Evolutionary conservation across 2,113 vertebrate genomes (phyloP), one percentile per base, ranked within the genome.

Genomic region (Rhabdornis inornatus): DNA sequence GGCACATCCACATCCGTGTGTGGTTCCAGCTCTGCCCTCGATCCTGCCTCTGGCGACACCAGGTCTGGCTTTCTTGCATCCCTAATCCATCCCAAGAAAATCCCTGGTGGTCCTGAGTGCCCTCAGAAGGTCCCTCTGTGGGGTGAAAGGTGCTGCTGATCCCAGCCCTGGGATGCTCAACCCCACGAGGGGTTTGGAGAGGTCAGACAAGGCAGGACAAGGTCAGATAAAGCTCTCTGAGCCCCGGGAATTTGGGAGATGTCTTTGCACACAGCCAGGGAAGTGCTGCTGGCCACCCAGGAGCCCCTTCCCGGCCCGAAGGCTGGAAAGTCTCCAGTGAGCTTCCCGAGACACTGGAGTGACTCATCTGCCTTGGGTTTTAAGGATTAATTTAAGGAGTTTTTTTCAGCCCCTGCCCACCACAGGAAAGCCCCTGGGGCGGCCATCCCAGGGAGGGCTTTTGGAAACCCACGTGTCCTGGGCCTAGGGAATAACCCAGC

Each of bases 171-270:
- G 14, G 35, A 33, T 53, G 45, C 24, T 63, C 4, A 2, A 13
- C 21, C 40, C 16, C 35, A 13, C 0, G 2, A 65, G 50, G 11
- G 14, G 27, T 15, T 85, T 7, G 72, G 56, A 72, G 64, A 23
- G 40, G 23, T 18, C 0, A 0, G 64, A 19, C 0, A 0, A 50
- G 63, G 76, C 55, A 22, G 49, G 16, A 42, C 35, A 33, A 35
- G 75, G 69, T 0, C 0, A 13, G 22, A 17, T 65, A 33, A n/a
- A 66, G 24, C 1, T 4, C 44, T 52, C 0, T 0, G 50, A 56
- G 23, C 66, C 2, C 9, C 0, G 2, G 84, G 82, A 35, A 13
- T 79, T 33, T 8, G 63, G 64, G 92, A 68, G n/a, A 4, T 50
- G 45, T 5, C 19, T 60, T 33, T 53, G 42, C 77, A 28, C 71